These are phyloP conservation scores for Sterrhoptilus dennistouni DNA, from an alignment of 2,113 vertebrate genomes.

Conservation along the genomic window DNA sequence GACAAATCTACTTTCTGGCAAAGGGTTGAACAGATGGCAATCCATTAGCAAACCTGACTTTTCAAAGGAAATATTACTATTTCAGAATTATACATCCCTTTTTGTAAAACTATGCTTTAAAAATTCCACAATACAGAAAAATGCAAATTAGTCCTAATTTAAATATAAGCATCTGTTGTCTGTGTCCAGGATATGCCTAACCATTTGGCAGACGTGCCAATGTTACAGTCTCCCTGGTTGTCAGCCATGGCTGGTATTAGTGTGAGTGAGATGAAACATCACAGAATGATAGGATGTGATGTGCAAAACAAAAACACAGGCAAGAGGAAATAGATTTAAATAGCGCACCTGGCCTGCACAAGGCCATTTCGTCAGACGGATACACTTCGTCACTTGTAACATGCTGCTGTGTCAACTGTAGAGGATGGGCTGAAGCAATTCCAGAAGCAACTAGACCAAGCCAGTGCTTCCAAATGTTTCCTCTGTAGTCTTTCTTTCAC, in stretches of 20 bases:
- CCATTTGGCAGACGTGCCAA: background rate
- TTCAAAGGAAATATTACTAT: conserved; percentile 59
- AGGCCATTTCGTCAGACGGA: background rate
- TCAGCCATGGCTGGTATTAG: background rate
- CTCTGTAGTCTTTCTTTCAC: background rate
- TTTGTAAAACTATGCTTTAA: conserved; percentile 27
- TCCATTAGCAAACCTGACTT: conserved; percentile 71
- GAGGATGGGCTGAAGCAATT: background rate
- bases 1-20: conserved; percentile 66
- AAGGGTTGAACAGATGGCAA: conserved; percentile 73
- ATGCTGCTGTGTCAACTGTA: background rate
- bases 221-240: background rate
- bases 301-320: background rate
- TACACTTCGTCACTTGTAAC: background rate
- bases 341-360: background rate
- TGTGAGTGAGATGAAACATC: background rate
- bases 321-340: background rate
- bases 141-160: conserved; percentile 37
- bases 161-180: conserved; percentile 6
- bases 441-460: background rate
- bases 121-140: background rate
- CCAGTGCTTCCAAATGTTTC: background rate
- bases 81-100: conserved; percentile 44
- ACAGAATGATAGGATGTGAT: background rate
- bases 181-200: background rate